A percentile compares a stretch with the other conserved stretches of the same genome.
Conservation (phyloP, 2,797 vertebrate species). For the Pempheris klunzingeri region DNA sequence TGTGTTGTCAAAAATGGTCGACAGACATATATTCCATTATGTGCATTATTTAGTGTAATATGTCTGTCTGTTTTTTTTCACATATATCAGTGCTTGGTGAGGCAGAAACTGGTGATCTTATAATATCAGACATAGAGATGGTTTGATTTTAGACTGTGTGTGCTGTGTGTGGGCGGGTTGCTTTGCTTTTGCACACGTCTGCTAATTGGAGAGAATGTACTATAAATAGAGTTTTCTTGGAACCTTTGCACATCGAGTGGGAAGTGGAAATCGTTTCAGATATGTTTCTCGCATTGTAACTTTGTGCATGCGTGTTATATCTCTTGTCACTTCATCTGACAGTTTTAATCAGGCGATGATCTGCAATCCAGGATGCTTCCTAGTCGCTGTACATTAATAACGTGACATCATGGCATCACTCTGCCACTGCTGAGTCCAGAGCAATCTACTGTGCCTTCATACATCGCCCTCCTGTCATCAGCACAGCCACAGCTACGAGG, state of each 20-base stretch:
- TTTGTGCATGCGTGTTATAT: neutral
- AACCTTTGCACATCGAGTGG: slow-evolving; percentile 50
- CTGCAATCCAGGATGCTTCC: slow-evolving; percentile 32
- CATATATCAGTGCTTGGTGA: slow-evolving; percentile 19
- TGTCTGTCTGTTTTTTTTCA: slow-evolving; percentile 24
- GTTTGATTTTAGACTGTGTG: slow-evolving; percentile 11
- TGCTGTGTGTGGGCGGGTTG: slow-evolving; percentile 21
- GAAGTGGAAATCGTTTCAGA: slow-evolving; percentile 48
- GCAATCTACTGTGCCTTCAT: slow-evolving; percentile 53
- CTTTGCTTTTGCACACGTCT: slow-evolving; percentile 52
- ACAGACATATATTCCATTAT: too few species aligned
- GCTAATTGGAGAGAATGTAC: slow-evolving; percentile 53
- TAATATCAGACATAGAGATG: slow-evolving; percentile 31
- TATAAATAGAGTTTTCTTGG: slow-evolving; percentile 65
- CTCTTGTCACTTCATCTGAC: slow-evolving; percentile 34
- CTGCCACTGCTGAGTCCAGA: slow-evolving; percentile 44
- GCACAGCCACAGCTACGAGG: slow-evolving; percentile 48
- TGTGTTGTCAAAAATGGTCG: too few species aligned
- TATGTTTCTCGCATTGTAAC: slow-evolving; percentile 19
- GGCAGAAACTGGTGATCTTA: slow-evolving; percentile 26
- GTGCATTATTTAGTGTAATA: neutral
- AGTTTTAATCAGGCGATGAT: slow-evolving; percentile 65
- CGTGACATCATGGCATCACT: slow-evolving; percentile 41
- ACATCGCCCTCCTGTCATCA: slow-evolving; percentile 63
- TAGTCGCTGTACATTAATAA: slow-evolving; percentile 69